Base-by-base conservation (phyloP, 2,888 invertebrate genomes). In the Drosophila engyochracea region DNA sequence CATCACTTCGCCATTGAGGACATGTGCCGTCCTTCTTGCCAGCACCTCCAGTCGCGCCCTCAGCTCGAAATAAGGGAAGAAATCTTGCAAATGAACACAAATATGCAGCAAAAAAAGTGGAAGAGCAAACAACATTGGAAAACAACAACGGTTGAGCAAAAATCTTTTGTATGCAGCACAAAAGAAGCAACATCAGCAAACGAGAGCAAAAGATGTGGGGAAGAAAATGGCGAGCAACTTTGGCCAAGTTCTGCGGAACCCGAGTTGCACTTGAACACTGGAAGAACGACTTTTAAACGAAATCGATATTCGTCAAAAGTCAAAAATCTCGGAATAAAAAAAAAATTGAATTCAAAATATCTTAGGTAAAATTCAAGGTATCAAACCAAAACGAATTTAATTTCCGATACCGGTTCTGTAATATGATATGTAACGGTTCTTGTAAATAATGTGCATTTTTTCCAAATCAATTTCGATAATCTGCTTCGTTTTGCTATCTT, bases 41-140 rank as follows among this genome's bases (percentile, higher is more conserved):
- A 64, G 68, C 74, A 67, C 70, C 79, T 60, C 70, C 39, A 62
- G 72, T 54, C 70, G 65, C 86, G 59, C 75, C 73, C 87, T 39
- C 28, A 52, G 57, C 66, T 68, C 59, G 55, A 84, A 89, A 89
- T 87, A 87, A 90, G 90, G 91, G 90, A 87, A 90, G 85, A 87
- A 90, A 82, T 90, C 85, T 85, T 87, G 83, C 78, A 89, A 89
- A 90, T 89, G 85, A 91, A 90, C 90, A 89, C 72, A 82, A 82
- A 89, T 84, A 84, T 89, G 87, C 76, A 86, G 54, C 70, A 63
- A 30, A 74, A 70, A 74, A 67, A 16, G 25, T 14, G 31, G 31
- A 35, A 61, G 65, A 52, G 66, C 75, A 66, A 62, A 49, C 55
- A 72, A 60, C 58, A 77, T 66, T 79, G 75, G 76, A 63, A 81